Evolutionary conservation across 2,113 vertebrate species (phyloP), one percentile per base, ranked within the genome.

Genomic region (Amphilophus citrinellus): DNA sequence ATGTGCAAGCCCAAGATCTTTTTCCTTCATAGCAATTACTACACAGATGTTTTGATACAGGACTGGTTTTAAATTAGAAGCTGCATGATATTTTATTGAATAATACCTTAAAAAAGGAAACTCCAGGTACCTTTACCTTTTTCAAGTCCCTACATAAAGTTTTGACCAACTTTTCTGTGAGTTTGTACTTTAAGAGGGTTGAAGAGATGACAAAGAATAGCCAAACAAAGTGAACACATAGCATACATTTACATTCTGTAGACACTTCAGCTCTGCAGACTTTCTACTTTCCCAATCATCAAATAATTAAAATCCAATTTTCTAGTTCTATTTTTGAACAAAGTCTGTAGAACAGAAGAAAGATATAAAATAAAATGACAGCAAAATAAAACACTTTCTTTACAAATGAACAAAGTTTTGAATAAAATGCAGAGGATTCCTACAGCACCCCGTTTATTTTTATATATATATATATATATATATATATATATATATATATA

Each of bases 271-370:
- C 59, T 27, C 53, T 47, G 42, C 39, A 83, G 10, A 30, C 32
- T 17, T 57, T 68, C 17, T 62, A 61, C 39, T 77, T 56, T 50
- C 5, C 62, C 37, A 73, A 9, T 73, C 20, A 42, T 9, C 24
- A 77, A 84, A 84, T 80, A 75, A 84, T 85, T 82, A 53, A 81
- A 85, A 88, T 77, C 50, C 32, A 81, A 78, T 76, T 80, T 76
- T 6, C 11, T n/a, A 56, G 17, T 58, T 65, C 6, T 4, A 20
- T 18, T 10, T 60, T 65, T 62, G 57, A 50, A 15, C 6, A 59
- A 60, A 81, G 4, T 2, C 37, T 39, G 20, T 57, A 32, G 79
- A 59, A 76, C n/a, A 61, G 18, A 61, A 0, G 39, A 66, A 71
- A 61, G 30, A 53, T n/a, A n/a, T n/a, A n/a, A n/a, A n/a, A n/a